Conservation (phyloP, 2,888 invertebrate genomes). For the Arge pagana region DNA sequence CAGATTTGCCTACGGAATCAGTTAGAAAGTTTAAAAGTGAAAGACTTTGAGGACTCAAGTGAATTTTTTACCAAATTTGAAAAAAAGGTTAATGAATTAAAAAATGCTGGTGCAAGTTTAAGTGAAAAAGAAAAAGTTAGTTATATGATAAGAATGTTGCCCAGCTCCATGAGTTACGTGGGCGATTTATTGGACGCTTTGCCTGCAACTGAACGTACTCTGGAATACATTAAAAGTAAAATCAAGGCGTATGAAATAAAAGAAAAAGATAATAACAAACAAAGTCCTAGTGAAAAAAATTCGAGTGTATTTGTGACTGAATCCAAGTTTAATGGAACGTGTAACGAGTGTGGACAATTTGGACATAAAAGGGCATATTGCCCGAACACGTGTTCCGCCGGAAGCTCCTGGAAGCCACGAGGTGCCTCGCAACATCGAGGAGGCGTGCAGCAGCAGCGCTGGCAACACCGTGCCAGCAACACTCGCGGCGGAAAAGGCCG, state of each 20-base stretch:
- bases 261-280: constrained; percentile 26
- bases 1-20: constrained; percentile 36
- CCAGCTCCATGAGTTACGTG: constrained; percentile 33
- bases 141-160: constrained; percentile 38
- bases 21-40: constrained; percentile 33
- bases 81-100: constrained; percentile 36
- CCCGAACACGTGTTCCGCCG: too few relatives aligned
- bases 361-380: constrained; percentile 31
- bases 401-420: too few relatives aligned
- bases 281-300: neutral
- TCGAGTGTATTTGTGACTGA: constrained; percentile 29
- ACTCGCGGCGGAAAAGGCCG: too few relatives aligned
- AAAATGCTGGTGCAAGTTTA: constrained; percentile 34
- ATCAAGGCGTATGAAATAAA: constrained; percentile 30
- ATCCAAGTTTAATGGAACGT: too few relatives aligned
- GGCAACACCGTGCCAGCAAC: too few relatives aligned
- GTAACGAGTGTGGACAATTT: constrained; percentile 29
- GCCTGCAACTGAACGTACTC: constrained; percentile 34
- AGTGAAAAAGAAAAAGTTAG: constrained; percentile 37
- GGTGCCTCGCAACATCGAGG: too few relatives aligned
- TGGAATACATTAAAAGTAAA: constrained; percentile 39
- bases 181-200: constrained; percentile 37
- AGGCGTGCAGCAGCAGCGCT: too few relatives aligned
- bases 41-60: constrained; percentile 28
- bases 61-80: constrained; percentile 37